Conservation (phyloP, 1,140 invertebrate species). For the Arion vulgaris region DNA sequence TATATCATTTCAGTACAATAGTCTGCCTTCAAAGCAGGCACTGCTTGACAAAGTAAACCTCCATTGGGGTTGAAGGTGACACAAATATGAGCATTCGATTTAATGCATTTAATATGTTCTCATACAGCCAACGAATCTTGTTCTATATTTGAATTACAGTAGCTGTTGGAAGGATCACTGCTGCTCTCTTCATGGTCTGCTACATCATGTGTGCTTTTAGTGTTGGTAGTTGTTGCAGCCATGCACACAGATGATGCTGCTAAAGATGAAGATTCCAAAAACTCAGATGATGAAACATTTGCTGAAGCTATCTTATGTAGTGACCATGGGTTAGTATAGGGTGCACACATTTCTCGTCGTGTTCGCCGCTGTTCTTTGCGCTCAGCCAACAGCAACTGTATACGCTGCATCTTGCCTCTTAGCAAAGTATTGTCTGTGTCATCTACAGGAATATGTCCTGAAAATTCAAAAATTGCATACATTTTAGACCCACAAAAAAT, state of each 20-base stretch:
- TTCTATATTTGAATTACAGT: conserved; percentile 28
- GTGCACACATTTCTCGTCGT: conserved; percentile 20
- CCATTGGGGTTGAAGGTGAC: conserved; percentile 35
- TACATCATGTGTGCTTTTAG: not conserved
- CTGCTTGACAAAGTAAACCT: conserved; percentile 12
- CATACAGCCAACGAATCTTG: conserved; percentile 31
- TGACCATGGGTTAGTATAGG: not conserved
- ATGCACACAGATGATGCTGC: not conserved
- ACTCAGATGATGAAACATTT: not conserved
- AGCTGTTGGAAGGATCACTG: not conserved
- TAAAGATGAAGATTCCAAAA: not conserved
- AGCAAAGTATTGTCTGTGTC: conserved; percentile 12
- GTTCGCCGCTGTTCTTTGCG: conserved; percentile 19
- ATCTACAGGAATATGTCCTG: not conserved
- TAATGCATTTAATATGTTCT: not conserved
- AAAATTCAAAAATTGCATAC: too few relatives aligned
- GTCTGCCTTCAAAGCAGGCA: not conserved
- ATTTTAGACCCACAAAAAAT: too few relatives aligned
- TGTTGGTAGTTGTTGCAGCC: not conserved
- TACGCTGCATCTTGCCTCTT: conserved; percentile 30
- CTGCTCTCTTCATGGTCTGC: not conserved
- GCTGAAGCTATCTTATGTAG: not conserved
- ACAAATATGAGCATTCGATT: not conserved
- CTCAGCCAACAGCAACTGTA: conserved; percentile 33
- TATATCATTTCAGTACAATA: too few relatives aligned